phyloP scores from a whole-genome alignment of 2,888 invertebrate genomes.

The Lissonota sp. region DNA sequence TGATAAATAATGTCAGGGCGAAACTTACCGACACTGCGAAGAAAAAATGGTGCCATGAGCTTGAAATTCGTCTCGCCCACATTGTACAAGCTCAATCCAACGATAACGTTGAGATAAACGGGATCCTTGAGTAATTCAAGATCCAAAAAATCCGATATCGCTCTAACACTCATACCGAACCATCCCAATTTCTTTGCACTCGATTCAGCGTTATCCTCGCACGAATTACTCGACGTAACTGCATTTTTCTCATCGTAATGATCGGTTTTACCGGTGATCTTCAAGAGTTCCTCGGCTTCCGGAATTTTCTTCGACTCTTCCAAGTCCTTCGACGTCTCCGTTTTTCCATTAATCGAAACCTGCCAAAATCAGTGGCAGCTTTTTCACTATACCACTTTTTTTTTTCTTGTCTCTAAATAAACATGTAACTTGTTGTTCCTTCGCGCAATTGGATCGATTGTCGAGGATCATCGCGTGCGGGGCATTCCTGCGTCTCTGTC shows the following conservation, averaged over 20 bases:
- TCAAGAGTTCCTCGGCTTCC: constrained; percentile 51
- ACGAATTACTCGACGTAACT: constrained; percentile 5
- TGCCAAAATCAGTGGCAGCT: constrained; percentile 32
- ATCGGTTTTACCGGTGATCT: constrained; percentile 13
- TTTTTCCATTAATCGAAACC: constrained; percentile 35
- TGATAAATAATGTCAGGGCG: neutral
- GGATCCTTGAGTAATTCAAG: constrained; percentile 72
- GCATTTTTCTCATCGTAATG: constrained; percentile 10
- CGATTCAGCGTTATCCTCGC: neutral
- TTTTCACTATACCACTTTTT: constrained; percentile 22
- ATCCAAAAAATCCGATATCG: constrained; percentile 70
- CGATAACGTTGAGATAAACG: constrained; percentile 72
- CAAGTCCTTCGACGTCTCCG: constrained; percentile 6
- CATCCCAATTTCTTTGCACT: constrained; percentile 10
- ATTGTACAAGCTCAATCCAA: constrained; percentile 83
- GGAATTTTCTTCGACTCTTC: constrained; percentile 24
- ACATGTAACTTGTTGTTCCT: neutral
- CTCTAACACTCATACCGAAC: constrained; percentile 32
- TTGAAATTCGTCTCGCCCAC: constrained; percentile 84
- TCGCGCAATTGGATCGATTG: constrained; percentile 28
- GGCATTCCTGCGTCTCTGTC: constrained; percentile 49
- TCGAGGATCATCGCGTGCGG: constrained; percentile 40
- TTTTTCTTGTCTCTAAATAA: constrained; percentile 26
- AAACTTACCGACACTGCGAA: constrained; percentile 78
- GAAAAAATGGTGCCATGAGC: constrained; percentile 84